Evolutionary conservation across 1,140 invertebrate species (phyloP).

Genomic region (Bombyx mandarina): DNA sequence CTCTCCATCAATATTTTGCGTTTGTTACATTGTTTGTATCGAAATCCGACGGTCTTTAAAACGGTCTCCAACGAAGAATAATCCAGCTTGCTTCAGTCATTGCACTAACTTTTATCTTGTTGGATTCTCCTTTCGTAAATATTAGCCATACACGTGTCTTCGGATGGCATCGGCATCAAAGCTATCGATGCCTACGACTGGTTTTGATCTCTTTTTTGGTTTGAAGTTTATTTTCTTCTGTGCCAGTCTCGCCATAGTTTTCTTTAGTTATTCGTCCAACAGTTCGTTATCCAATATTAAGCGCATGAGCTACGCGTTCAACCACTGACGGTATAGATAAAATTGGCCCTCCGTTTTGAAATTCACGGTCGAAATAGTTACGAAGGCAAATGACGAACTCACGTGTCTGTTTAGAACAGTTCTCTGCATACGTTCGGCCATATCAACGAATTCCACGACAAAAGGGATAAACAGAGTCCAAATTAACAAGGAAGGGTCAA

Average conservation of each 20-base stretch:
- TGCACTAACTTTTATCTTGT: too few relatives aligned
- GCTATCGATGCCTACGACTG: too few relatives aligned
- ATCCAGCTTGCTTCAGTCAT: too few relatives aligned
- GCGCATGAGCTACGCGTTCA: neutral
- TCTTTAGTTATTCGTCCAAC: too few relatives aligned
- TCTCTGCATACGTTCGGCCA: neutral
- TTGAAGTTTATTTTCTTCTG: too few relatives aligned
- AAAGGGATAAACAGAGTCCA: neutral
- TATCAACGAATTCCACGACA: neutral
- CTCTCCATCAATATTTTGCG: slow-evolving; percentile 1
- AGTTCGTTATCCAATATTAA: too few relatives aligned
- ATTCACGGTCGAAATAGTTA: neutral
- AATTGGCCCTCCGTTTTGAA: neutral
- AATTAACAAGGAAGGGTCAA: neutral
- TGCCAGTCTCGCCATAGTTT: too few relatives aligned
- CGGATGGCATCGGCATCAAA: too few relatives aligned
- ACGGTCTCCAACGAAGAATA: too few relatives aligned
- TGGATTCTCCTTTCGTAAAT: too few relatives aligned
- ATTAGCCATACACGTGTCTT: too few relatives aligned
- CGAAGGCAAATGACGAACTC: neutral
- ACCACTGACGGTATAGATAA: neutral
- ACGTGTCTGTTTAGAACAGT: neutral
- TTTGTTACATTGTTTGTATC: neutral
- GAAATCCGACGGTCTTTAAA: neutral
- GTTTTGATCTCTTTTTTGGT: too few relatives aligned